Percentiles rank a stretch among this genome's conserved stretches.
phyloP scores from a whole-genome alignment of 2,113 vertebrate species.

The Amblyopsis rosae region DNA sequence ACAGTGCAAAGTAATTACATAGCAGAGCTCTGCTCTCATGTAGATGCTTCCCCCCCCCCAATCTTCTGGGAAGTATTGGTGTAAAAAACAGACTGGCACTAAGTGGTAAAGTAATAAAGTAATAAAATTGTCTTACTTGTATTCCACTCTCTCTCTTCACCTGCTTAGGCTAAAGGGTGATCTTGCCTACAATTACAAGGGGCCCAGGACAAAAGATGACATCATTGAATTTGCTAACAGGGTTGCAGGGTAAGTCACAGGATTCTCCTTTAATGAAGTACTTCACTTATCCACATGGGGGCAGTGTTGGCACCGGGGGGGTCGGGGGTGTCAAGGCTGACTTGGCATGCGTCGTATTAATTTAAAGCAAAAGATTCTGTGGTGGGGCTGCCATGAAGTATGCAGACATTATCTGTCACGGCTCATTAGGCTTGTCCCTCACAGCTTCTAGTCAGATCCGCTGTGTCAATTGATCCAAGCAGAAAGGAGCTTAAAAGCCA shows the following conservation, averaged over 20 bases:
- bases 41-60: not conserved
- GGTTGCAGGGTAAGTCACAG: conserved; percentile 88
- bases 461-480: conserved; percentile 49
- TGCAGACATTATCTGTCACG: conserved; percentile 30
- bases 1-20: not conserved
- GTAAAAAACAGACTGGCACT: not conserved
- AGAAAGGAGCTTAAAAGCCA: conserved; percentile 47
- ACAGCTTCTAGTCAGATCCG: conserved; percentile 48
- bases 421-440: conserved; percentile 39
- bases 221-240: conserved; percentile 97
- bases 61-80: not conserved
- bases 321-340: not conserved
- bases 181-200: conserved; percentile 95
- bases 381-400: not conserved
- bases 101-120: not conserved
- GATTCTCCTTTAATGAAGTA: not conserved
- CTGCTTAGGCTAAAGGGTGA: conserved; percentile 88
- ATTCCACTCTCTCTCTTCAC: not conserved
- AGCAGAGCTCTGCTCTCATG: not conserved
- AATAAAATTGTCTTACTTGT: not conserved
- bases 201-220: conserved; percentile 95
- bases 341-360: not conserved
- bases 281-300: not conserved
- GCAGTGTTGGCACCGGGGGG: not conserved
- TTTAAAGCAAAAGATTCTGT: too few species aligned